These are phyloP conservation scores for Garrulus glandarius DNA, from an alignment of 2,797 vertebrate genomes.

Conservation along the genomic window DNA sequence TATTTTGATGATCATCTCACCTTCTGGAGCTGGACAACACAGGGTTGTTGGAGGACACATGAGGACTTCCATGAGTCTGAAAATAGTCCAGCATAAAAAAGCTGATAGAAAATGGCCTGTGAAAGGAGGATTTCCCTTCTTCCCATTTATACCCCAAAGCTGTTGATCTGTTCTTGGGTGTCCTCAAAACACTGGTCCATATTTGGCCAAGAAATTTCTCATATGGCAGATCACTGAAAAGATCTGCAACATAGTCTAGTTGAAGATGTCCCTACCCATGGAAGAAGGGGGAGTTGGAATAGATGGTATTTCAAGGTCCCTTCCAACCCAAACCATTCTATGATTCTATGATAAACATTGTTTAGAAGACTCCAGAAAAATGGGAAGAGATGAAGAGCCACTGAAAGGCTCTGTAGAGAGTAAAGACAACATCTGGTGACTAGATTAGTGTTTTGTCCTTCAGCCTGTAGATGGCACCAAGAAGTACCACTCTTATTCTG, in stretches of 20 bases:
- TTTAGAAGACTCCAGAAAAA: neutral
- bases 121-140: neutral
- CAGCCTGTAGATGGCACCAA: neutral
- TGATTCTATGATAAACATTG: neutral
- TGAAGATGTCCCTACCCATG: neutral
- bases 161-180: neutral
- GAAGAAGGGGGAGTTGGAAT: neutral
- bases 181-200: neutral
- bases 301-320: neutral
- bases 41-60: neutral
- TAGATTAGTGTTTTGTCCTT: neutral
- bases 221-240: neutral
- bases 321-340: neutral
- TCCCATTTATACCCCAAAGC: neutral
- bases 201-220: neutral
- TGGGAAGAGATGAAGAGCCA: accelerated
- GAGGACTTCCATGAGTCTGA: neutral
- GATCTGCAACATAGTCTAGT: neutral
- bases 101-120: neutral
- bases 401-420: neutral
- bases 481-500: neutral
- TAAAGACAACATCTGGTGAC: neutral
- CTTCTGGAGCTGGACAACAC: neutral
- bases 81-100: neutral
- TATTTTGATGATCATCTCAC: neutral